Conservation (phyloP, 2,888 invertebrate genomes). For the Amphimallon solstitiale region DNA sequence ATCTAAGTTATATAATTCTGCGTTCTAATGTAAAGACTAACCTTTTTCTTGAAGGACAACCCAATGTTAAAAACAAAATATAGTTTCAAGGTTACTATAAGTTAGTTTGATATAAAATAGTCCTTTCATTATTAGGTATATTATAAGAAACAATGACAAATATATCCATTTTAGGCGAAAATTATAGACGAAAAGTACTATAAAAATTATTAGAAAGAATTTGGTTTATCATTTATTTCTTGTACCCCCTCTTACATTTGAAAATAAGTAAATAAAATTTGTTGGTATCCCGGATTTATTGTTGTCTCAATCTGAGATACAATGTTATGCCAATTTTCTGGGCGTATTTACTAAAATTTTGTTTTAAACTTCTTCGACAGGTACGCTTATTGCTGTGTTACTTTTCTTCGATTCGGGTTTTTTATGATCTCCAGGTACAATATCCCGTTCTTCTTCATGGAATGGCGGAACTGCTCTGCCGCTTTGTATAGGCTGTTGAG, state of each 20-base stretch:
- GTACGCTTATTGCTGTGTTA: conserved; percentile 59
- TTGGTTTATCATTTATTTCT: conserved; percentile 26
- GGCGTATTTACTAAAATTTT: conserved; percentile 42
- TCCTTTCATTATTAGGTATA: too few species aligned
- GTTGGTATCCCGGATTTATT: conserved; percentile 29
- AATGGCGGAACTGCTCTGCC: conserved; percentile 39
- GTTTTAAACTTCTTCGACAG: conserved; percentile 46
- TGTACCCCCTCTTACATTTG: conserved; percentile 33
- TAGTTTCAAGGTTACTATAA: too few species aligned
- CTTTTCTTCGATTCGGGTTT: conserved; percentile 61
- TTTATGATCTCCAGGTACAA: conserved; percentile 60
- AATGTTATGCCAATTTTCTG: conserved; percentile 39
- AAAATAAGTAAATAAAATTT: conserved; percentile 28
- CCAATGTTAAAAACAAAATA: too few species aligned
- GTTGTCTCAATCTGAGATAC: conserved; percentile 19
- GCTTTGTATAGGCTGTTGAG: conserved; percentile 40
- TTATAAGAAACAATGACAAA: too few species aligned
- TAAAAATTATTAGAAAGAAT: background rate
- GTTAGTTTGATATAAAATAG: too few species aligned
- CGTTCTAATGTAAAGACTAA: too few species aligned
- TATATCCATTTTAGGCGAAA: too few species aligned
- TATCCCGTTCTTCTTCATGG: conserved; percentile 52
- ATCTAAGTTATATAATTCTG: too few species aligned
- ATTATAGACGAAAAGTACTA: background rate
- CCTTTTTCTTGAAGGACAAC: too few species aligned